phyloP scores from a whole-genome alignment of 2,888 invertebrate genomes.

The Pammene fasciana region DNA sequence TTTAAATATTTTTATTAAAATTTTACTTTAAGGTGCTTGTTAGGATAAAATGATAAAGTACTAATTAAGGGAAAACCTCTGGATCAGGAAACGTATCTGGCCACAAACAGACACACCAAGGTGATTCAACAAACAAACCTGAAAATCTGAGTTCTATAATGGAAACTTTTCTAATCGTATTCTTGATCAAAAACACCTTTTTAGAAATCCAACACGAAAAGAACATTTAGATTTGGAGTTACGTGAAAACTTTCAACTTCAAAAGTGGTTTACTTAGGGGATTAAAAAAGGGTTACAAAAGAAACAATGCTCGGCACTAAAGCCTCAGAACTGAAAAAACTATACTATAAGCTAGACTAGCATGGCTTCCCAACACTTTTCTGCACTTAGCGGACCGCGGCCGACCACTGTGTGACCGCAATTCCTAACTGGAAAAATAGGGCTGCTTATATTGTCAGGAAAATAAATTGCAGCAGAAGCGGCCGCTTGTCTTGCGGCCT shows the following conservation, averaged over 20 bases:
- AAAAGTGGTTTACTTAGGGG: slow-evolving; percentile 26
- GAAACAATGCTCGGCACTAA: slow-evolving; percentile 46
- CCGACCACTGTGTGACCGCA: slow-evolving; percentile 65
- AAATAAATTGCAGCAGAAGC: slow-evolving; percentile 57
- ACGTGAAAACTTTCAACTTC: slow-evolving; percentile 15
- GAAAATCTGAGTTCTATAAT: not conserved
- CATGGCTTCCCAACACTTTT: slow-evolving; percentile 60
- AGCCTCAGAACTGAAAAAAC: slow-evolving; percentile 53
- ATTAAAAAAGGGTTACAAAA: slow-evolving; percentile 31
- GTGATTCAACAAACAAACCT: not conserved
- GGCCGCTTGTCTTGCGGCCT: slow-evolving; percentile 41
- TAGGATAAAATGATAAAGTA: not conserved
- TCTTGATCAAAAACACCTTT: not conserved
- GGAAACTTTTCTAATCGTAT: not conserved
- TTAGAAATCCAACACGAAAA: slow-evolving; percentile 13
- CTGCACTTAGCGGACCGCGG: slow-evolving; percentile 65
- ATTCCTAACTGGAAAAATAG: slow-evolving; percentile 64
- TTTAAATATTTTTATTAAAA: slow-evolving; percentile 11
- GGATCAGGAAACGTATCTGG: too few species aligned
- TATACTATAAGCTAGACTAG: slow-evolving; percentile 62
- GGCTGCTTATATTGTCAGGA: slow-evolving; percentile 63
- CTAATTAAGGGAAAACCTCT: not conserved
- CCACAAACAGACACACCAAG: too few species aligned
- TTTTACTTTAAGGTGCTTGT: not conserved
- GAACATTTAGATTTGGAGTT: slow-evolving; percentile 16